A percentile compares a stretch with the other conserved stretches of the same genome.
phyloP scores from a whole-genome alignment of 2,113 vertebrate genomes.

The Ochotona princeps region DNA sequence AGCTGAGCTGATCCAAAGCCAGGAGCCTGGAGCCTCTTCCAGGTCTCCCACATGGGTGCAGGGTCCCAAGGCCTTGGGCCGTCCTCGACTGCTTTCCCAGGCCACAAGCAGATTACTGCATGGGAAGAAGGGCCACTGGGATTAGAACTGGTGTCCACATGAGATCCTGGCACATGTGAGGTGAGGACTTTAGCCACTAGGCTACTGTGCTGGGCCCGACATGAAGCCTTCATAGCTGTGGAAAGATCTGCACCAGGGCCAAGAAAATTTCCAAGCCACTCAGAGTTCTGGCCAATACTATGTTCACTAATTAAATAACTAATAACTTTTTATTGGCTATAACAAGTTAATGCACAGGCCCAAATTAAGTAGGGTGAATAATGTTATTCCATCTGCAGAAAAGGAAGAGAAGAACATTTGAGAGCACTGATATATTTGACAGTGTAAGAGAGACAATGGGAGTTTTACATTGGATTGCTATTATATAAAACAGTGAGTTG shows the following conservation, averaged over 20 bases:
- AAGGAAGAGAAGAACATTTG: background rate
- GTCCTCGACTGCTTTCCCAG: too few species aligned
- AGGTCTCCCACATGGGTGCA: too few species aligned
- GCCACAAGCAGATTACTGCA: too few species aligned
- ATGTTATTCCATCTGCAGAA: background rate
- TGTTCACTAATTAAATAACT: background rate
- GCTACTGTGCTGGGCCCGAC: too few species aligned
- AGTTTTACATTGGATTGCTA: background rate
- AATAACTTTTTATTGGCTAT: background rate
- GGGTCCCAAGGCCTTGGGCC: too few species aligned
- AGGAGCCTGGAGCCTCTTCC: too few species aligned
- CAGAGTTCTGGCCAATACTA: background rate
- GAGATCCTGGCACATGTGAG: too few species aligned
- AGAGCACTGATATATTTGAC: background rate
- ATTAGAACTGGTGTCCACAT: too few species aligned
- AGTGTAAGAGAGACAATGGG: background rate
- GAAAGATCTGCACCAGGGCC: background rate
- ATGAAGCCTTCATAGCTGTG: background rate
- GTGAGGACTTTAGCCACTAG: too few species aligned
- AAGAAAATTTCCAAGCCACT: background rate
- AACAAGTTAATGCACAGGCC: background rate
- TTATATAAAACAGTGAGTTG: background rate
- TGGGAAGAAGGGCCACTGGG: too few species aligned
- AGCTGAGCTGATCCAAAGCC: too few species aligned
- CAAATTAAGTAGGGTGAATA: background rate